Base-by-base conservation (phyloP, 2,888 invertebrate genomes). In the Epirrita christyi region DNA sequence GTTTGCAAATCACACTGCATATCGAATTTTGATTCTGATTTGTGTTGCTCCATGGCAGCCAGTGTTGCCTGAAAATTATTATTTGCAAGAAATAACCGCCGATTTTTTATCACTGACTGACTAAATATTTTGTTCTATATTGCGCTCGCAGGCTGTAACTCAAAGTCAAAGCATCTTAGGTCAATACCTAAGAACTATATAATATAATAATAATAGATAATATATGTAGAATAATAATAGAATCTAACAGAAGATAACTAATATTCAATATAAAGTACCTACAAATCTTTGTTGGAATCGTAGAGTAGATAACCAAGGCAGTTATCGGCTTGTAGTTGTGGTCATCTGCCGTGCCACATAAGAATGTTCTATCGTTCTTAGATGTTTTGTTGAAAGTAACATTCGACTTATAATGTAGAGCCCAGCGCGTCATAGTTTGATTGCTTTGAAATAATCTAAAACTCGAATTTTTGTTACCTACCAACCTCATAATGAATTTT, bases 1-100 rank as follows among this genome's bases (percentile, higher is more conserved):
- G 85, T 85, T 83, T 84, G 80, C 81, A 78, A 83, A 86, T 85
- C 84, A 83, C 81, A 67, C 78, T 75, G 78, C 80, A 85, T 85
- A 86, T 85, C 80, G 84, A 81, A 82, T 85, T 87, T 85, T 83
- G 83, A 85, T 83, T 78, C 80, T 84, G 84, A 86, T 87, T 86
- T 85, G 85, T 81, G 73, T 80, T 74, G 71, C 68, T 50, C 47
- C 61, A 65, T 27, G 51, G 40, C 45, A 41, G 55, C 13, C 46
- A 60, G 55, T 43, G 61, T 51, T 58, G 57, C 48, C 58, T 48
- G 53, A 61, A 61, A 61, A 48, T 59, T 28, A 28, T 40, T 34
- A 11, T 59, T 59, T 57, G 43, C 63, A 7, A 7, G 9, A 6
- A 9, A 1, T 29, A 6, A 29, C 8, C 28, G 28, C 28, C 6